Percentiles rank a stretch among this genome's conserved stretches.
phyloP scores from a whole-genome alignment of 2,888 invertebrate genomes.

The Eubasilissa splendida region DNA sequence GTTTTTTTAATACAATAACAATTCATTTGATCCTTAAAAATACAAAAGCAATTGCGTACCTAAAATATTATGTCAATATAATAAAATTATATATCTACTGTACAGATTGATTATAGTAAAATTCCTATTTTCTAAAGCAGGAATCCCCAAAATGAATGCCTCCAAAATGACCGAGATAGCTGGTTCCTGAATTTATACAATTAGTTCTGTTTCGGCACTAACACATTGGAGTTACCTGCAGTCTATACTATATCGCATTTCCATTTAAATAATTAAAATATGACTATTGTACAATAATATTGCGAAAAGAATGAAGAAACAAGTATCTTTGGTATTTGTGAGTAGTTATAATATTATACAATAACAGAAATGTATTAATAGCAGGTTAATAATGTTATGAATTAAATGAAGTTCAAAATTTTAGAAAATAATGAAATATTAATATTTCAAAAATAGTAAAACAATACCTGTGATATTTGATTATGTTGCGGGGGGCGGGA shows the following conservation, averaged over 20 bases:
- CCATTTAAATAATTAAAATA: slow-evolving; percentile 21
- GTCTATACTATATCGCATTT: slow-evolving; percentile 35
- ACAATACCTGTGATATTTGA: slow-evolving; percentile 58
- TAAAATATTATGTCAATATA: too few species aligned
- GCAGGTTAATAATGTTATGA: background rate
- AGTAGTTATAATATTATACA: slow-evolving; percentile 1
- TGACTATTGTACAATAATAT: slow-evolving; percentile 9
- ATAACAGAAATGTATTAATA: background rate
- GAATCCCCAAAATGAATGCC: too few species aligned
- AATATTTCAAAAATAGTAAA: slow-evolving; percentile 53
- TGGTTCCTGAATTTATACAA: too few species aligned
- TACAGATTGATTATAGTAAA: too few species aligned
- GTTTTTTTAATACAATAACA: too few species aligned
- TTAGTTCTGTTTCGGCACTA: too few species aligned
- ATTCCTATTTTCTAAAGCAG: too few species aligned
- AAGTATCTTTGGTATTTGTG: slow-evolving; percentile 25
- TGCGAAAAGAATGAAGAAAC: slow-evolving; percentile 11
- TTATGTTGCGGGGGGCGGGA: slow-evolving; percentile 60
- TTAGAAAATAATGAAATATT: background rate
- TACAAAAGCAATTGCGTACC: too few species aligned
- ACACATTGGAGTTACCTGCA: background rate
- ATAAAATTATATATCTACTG: too few species aligned
- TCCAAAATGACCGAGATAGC: too few species aligned
- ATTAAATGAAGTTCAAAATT: background rate
- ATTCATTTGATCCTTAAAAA: too few species aligned